Evolutionary conservation across 1,140 invertebrate species (phyloP), one percentile per base, ranked within the genome.

Genomic region (Pararge aegeria): DNA sequence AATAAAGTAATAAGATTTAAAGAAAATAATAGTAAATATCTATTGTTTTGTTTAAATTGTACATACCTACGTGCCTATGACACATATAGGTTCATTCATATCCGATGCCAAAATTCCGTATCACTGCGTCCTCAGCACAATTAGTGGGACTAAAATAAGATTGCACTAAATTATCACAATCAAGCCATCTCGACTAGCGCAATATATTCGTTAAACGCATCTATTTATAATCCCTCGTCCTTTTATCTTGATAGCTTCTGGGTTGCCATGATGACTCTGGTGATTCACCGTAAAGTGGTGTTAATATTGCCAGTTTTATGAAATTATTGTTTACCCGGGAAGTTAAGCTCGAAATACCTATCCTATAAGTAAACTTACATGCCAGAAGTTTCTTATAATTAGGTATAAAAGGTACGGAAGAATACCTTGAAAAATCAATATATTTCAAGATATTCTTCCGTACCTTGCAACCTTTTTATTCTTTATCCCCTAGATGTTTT

Each of bases 111-210:
- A 71, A 71, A 68, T 69, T 60, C 55, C 51, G 58, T 61, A 70
- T 56, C 48, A 64, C 55, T 58, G 54, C 58, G 67, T 66, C 66
- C 68, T 70, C 68, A 66, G 57, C 64, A 68, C 61, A 71, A 71
- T 71, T 68, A 70, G 59, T 68, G 61, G 16, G 27, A 54, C 61
- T 68, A 75, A 72, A 75, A 65, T 69, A 63, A 67, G 60, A 66
- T 64, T 58, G 60, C 56, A 65, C 56, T 68, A 66, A 68, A 71
- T 71, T 61, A 68, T 70, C 56, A 61, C 64, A 70, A 67, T 62
- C 64, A 66, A 65, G 61, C 53, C 64, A 65, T 71, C 60, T 67
- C 64, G 65, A 40, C 70, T 70, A 73, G 64, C 61, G 57, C 57
- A 55, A 62, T 64, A 67, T 61, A 70, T 64, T 63, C 58, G 53